Evolutionary conservation across 2,113 vertebrate species (phyloP), one percentile per base, ranked within the genome.

Genomic region (Clarias macrocephalus): DNA sequence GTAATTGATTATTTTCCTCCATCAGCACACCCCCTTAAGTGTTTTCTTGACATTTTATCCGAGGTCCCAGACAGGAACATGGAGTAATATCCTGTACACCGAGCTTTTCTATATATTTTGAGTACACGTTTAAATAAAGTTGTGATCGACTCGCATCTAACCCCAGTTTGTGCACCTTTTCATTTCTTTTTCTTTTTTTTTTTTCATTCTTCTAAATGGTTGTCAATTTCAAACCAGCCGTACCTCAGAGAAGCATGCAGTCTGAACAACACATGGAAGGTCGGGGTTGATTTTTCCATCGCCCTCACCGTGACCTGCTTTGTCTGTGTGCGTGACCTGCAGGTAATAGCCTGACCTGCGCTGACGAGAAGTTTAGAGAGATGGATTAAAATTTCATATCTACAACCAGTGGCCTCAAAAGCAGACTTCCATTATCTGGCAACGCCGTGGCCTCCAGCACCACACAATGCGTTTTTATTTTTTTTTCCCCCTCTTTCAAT

Each of bases 321-420:
- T 89, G 90, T 90, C 76, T 88, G 86, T 85, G 87, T 80, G 75
- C n/a, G 60, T 86, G 88, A 89, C 88, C 90, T 86, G 59, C 48
- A 33, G 75, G 77, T 70, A 89, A 89, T 87, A 83, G 85, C 86
- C 86, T 85, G 56, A 77, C 83, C 81, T 85, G 52, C 15, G 30
- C 66, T 82, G 85, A 57, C 5, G 72, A 80, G 83, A 68, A 87
- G 42, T 83, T 77, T 63, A 80, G 63, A 87, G 86, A 23, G 66
- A 83, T 6, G 60, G 70, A 90, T 92, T 89, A 91, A 91, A 92
- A 91, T 90, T 91, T 91, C 83, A 92, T 89, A 72, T 75, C 54
- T 82, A 81, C 42, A 33, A 82, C 76, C 83, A 82, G 52, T 75
- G 77, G 57, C 68, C 83, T 63, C 72, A 68, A 83, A 88, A 85